A percentile compares a stretch with the other conserved stretches of the same genome.
Conservation (phyloP, 2,797 vertebrate genomes). For the Xerus rutilus region DNA sequence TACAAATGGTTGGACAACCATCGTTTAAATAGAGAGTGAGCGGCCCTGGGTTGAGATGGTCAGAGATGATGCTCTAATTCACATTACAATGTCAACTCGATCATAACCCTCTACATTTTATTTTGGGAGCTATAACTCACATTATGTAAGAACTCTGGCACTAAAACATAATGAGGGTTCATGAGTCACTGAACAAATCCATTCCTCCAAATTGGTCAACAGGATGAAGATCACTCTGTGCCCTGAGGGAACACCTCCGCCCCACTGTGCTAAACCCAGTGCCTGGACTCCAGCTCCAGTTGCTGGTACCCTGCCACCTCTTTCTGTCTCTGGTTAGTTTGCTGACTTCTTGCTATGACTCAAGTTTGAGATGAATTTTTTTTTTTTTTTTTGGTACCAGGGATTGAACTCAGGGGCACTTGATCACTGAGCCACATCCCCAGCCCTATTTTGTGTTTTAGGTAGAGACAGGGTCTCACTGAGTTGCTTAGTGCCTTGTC, state of each 20-base stretch:
- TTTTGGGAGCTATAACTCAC: background rate
- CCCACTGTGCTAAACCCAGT: background rate
- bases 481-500: too few species aligned
- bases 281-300: background rate
- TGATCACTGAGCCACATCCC: too few species aligned
- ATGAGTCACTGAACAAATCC: background rate
- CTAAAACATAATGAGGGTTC: background rate
- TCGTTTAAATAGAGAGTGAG: background rate
- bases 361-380: background rate
- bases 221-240: rapidly evolving
- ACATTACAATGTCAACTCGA: background rate
- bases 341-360: background rate
- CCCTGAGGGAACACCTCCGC: too few species aligned
- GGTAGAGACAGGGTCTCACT: too few species aligned
- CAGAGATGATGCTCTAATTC: background rate
- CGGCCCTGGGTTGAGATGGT: background rate
- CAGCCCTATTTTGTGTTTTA: too few species aligned
- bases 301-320: rapidly evolving
- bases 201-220: background rate
- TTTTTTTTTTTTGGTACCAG: background rate
- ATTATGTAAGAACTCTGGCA: background rate
- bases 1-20: background rate
- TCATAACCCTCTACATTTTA: background rate
- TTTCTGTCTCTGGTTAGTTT: background rate
- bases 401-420: too few species aligned